Evolutionary conservation across 2,113 vertebrate genomes (phyloP), one percentile per base, ranked within the genome.

Genomic region (Microcebus tavaratra): DNA sequence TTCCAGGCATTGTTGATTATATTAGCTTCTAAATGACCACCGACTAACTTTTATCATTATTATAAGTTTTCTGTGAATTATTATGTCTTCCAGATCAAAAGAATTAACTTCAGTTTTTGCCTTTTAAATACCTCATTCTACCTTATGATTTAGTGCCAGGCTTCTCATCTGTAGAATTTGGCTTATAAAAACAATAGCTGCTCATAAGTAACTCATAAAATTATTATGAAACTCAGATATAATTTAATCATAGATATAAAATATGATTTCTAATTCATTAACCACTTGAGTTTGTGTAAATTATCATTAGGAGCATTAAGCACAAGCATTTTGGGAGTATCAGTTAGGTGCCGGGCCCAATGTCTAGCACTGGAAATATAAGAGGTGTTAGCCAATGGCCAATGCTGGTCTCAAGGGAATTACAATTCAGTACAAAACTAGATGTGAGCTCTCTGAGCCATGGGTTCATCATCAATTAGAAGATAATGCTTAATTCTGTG

Each of bases 1-100:
- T 98, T 98, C 97, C 96, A 98, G 90, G 80, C 70, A 97, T 90
- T 97, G 83, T 97, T 96, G 84, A 88, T 36, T 70, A 27, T 85
- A 68, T 80, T 68, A 83, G 34, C 61, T 91, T 97, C 94, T 90
- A 83, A 95, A 65, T 94, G 78, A 80, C 89, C 7, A 67, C 34
- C 20, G 84, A 82, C 68, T 91, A 45, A 63, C 42, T 86, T 78
- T 94, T 48, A 73, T 87, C 31, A 86, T 85, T 82, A 90, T 39
- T 85, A 5, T 48, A 76, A 83, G 13, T 93, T 84, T 94, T 88
- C 36, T 87, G 21, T 72, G 45, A 95, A 91, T 67, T 81, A 61
- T 57, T 57, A 57, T 23, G 8, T 34, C 61, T 93, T 68, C 55
- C 29, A 93, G 53, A 88, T 89, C 12, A 63, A 94, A 95, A 89